Conservation (phyloP, 2,797 vertebrate species). For the Sebastiscus albofasciatus region DNA sequence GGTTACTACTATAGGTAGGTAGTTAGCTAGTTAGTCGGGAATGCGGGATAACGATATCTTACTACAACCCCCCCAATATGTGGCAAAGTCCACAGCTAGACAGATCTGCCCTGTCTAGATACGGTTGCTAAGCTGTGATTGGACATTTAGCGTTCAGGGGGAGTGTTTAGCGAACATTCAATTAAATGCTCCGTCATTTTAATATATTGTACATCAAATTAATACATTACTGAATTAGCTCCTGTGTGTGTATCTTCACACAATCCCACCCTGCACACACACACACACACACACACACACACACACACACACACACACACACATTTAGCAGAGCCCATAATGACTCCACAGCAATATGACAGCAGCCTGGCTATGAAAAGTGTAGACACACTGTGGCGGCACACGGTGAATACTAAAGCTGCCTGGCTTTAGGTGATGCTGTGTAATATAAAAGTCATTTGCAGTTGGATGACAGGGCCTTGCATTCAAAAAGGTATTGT, state of each 20-base stretch:
- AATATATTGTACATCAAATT: conserved; percentile 37
- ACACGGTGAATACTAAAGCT: conserved; percentile 58
- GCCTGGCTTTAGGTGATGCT: conserved; percentile 26
- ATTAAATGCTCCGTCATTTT: conserved; percentile 31
- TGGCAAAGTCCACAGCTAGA: neutral
- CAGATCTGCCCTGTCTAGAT: neutral
- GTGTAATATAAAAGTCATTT: conserved; percentile 73
- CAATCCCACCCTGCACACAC: neutral
- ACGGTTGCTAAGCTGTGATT: conserved; percentile 7
- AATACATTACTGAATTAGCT: conserved; percentile 26
- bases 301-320: neutral
- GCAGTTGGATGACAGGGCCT: conserved; percentile 53
- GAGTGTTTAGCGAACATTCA: conserved; percentile 1
- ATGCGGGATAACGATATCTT: neutral
- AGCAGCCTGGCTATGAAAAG: conserved; percentile 51
- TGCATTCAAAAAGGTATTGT: conserved; percentile 59
- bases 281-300: neutral
- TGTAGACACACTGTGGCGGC: conserved; percentile 47
- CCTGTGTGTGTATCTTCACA: conserved; percentile 18
- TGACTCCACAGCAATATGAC: conserved; percentile 65
- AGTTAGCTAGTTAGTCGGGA: neutral
- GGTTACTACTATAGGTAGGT: neutral
- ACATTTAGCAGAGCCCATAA: conserved; percentile 43
- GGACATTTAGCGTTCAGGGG: neutral
- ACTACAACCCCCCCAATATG: neutral